Evolutionary conservation across 2,113 vertebrate genomes (phyloP), one percentile per base, ranked within the genome.

Genomic region (Leucoraja erinaceus): DNA sequence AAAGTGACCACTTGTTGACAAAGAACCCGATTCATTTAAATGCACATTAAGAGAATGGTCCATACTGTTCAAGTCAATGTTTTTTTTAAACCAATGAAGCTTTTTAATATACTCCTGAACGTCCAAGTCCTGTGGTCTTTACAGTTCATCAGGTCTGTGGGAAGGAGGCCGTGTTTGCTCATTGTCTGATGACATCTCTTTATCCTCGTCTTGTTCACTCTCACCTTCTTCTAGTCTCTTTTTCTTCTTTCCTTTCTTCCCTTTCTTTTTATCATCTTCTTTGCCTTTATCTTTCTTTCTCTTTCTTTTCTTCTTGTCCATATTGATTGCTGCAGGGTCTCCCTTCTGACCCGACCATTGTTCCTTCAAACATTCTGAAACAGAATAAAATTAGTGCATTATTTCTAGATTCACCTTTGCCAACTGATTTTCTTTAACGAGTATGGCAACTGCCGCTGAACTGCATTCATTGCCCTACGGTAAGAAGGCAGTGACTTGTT

Each of bases 291-390:
- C 2, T 0, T 92, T 95, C 75, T 96, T 93, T 94, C 96, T 97
- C 66, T 96, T 95, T 92, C 96, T 97, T 93, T 96, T 95, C 93
- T 95, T 95, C 93, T 94, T 95, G 94, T 98, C 97, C 93, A 96
- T 96, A 0, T 95, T 93, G 5, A 96, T 95, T 38, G 96, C 95
- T 0, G 96, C 97, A 7, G 93, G 93, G 93, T 99, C 98, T 0
- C 98, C 98, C 94, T 98, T 99, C 95, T 96, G 99, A 94, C 95
- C 96, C 0, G 68, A 86, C 98, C 97, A 98, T 0, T 86, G 16
- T 93, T 97, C 97, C 0, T 86, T 81, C 93, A 97, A 94, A 70
- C 94, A 95, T 11, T 66, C 95, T 95, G 90, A 94, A 95, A 81
- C 83, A 72, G 18, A 74, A 22, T 72, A 33, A 31, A 31, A 90